These are phyloP conservation scores for Strix aluco DNA, from an alignment of 2,113 vertebrate genomes.

Conservation along the genomic window DNA sequence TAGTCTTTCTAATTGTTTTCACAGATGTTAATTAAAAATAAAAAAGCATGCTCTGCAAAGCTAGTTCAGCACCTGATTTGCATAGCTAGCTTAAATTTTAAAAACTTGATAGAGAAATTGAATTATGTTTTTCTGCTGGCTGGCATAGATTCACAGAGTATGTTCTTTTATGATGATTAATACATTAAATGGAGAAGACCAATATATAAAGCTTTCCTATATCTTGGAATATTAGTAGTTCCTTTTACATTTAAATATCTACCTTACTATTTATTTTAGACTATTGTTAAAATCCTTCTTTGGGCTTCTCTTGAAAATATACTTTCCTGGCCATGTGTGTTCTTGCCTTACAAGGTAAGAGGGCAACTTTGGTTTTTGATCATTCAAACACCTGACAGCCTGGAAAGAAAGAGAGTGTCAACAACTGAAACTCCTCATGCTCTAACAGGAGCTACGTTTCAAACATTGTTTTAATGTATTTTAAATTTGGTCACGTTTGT, in stretches of 20 bases:
- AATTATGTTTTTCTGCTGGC: not conserved
- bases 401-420: not conserved
- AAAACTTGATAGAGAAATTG: not conserved
- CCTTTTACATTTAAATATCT: not conserved
- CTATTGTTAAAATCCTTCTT: not conserved
- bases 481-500: not conserved
- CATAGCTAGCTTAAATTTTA: not conserved
- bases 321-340: not conserved
- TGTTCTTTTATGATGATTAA: not conserved
- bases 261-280: not conserved
- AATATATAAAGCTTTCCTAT: not conserved
- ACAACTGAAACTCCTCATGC: not conserved
- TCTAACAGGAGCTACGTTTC: not conserved
- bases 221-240: not conserved
- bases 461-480: not conserved
- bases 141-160: not conserved
- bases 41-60: not conserved
- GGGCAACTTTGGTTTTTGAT: not conserved
- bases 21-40: not conserved
- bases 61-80: not conserved
- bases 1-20: not conserved
- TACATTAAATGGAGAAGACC: not conserved
- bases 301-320: not conserved
- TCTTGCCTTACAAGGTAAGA: not conserved
- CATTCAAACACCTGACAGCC: not conserved